Conservation (phyloP, 2,113 vertebrate species). For the Dryoscopus gambensis region DNA sequence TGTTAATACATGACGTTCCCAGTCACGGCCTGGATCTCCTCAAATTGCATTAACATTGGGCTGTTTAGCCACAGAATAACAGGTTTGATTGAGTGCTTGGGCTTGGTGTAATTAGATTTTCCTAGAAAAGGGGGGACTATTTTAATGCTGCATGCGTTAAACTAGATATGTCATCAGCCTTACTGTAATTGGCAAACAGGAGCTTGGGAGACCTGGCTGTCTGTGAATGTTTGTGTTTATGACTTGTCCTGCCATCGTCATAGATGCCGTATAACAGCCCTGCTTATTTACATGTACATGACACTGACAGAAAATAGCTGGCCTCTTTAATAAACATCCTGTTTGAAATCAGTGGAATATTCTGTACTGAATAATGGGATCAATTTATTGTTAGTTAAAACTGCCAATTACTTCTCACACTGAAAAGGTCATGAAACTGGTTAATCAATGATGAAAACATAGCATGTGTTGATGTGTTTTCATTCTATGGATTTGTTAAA, state of each 20-base stretch:
- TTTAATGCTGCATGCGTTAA: slow-evolving; percentile 78
- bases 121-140: slow-evolving; percentile 78
- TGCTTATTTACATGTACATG: slow-evolving; percentile 41
- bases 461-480: background rate
- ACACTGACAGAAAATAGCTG: slow-evolving; percentile 30
- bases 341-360: slow-evolving; percentile 58
- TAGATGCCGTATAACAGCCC: slow-evolving; percentile 25
- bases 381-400: slow-evolving; percentile 73
- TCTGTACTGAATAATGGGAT: slow-evolving; percentile 67
- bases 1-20: slow-evolving; percentile 87
- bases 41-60: slow-evolving; percentile 86
- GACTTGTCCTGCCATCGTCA: slow-evolving; percentile 53
- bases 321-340: slow-evolving; percentile 58
- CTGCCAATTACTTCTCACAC: slow-evolving; percentile 67
- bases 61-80: slow-evolving; percentile 89
- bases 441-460: slow-evolving; percentile 60
- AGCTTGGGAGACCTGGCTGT: slow-evolving; percentile 58
- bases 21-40: slow-evolving; percentile 83
- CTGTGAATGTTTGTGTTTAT: slow-evolving; percentile 71
- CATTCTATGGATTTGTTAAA: background rate
- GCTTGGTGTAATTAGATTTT: slow-evolving; percentile 88
- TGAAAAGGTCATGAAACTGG: slow-evolving; percentile 54
- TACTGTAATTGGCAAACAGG: slow-evolving; percentile 79
- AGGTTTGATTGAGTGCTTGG: slow-evolving; percentile 88
- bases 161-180: slow-evolving; percentile 83